Evolutionary conservation across 2,113 vertebrate genomes (phyloP).

Genomic region (Alectura lathami): DNA sequence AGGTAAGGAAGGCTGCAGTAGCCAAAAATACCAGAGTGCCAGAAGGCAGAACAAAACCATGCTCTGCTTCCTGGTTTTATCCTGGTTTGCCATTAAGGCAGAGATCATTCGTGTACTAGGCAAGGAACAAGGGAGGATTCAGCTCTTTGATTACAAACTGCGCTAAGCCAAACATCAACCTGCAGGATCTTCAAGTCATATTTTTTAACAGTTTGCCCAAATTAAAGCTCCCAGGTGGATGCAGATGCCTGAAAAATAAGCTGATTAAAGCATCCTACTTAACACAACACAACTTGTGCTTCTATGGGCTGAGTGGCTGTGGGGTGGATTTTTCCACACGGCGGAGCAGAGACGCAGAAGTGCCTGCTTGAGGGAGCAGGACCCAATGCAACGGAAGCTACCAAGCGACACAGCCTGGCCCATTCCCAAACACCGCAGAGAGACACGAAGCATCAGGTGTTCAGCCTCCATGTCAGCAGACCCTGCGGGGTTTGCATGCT

Average conservation of each 20-base stretch:
- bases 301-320: background rate
- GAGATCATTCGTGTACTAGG: background rate
- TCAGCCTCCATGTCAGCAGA: background rate
- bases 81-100: background rate
- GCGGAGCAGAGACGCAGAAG: background rate
- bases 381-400: background rate
- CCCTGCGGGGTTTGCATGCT: background rate
- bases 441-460: background rate
- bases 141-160: background rate
- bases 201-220: background rate
- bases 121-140: background rate
- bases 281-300: background rate
- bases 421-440: background rate
- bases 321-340: background rate
- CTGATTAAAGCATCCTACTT: background rate
- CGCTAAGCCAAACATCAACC: background rate
- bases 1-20: slow-evolving; percentile 62
- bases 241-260: background rate
- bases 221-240: background rate
- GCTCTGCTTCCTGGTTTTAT: background rate
- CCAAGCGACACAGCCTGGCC: background rate
- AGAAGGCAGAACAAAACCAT: background rate
- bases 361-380: background rate
- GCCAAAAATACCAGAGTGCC: background rate
- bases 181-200: background rate